Percentiles rank a stretch among this genome's conserved stretches.
These are phyloP conservation scores for Sebastes diaconus DNA, from an alignment of 2,797 vertebrate genomes.

Conservation along the genomic window DNA sequence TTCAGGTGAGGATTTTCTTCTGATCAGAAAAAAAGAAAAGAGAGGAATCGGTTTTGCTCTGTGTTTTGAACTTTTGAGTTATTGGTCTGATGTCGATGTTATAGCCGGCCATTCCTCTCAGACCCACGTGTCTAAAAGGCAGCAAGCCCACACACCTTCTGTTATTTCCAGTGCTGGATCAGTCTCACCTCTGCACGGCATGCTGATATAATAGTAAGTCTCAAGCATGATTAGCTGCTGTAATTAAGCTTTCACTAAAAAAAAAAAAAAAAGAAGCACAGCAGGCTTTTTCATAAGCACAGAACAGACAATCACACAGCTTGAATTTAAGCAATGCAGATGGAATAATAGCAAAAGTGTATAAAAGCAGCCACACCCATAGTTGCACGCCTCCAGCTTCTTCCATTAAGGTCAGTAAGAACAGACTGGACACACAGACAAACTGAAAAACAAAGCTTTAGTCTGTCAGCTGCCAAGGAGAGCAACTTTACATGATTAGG, in stretches of 20 bases:
- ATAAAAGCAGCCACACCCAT: conserved; percentile 70
- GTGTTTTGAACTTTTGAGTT: conserved; percentile 59
- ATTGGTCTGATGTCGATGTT: conserved; percentile 53
- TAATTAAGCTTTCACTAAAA: conserved; percentile 68
- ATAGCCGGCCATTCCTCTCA: conserved; percentile 39
- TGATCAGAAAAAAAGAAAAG: conserved; percentile 14
- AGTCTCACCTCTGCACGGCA: conserved; percentile 67
- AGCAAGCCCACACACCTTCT: conserved; percentile 69
- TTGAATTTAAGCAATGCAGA: conserved; percentile 62
- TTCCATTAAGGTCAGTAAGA: conserved; percentile 59
- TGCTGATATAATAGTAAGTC: conserved; percentile 71
- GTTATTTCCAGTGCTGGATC: conserved; percentile 63
- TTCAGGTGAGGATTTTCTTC: conserved; percentile 59
- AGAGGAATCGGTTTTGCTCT: conserved; percentile 26
- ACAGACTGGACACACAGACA: conserved; percentile 56
- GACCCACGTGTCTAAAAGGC: conserved; percentile 31
- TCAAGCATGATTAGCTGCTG: conserved; percentile 74
- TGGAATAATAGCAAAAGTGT: conserved; percentile 65
- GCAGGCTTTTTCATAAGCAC: conserved; percentile 58
- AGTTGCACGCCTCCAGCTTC: conserved; percentile 58
- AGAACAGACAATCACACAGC: conserved; percentile 64
- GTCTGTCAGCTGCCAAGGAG: conserved; percentile 31
- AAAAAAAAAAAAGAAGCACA: conserved; percentile 46
- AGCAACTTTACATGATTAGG: conserved; percentile 51
- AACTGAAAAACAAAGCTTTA: conserved; percentile 11